Evolutionary conservation across 2,888 invertebrate species (phyloP), one percentile per base, ranked within the genome.

Genomic region (Caenorhabditis doughertyi): DNA sequence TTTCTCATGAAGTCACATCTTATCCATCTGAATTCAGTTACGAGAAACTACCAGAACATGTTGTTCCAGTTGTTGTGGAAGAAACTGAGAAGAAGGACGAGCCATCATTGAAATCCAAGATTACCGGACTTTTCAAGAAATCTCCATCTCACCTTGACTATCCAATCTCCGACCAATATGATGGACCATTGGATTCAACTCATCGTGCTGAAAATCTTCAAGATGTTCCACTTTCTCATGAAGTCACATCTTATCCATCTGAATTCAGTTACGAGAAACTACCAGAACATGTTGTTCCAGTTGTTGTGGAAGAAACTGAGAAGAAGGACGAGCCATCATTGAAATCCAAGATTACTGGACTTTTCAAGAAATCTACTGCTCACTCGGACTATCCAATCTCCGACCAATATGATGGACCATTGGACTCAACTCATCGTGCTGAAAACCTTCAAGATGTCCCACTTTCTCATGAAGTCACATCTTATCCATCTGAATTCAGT

Each of bases 361-460:
- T 85, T 32, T 85, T 85, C 79, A 85, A 85, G 70, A 81, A 72
- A 39, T 60, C 84, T 11, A 51, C 80, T 11, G 53, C 84, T 44
- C 85, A 84, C 47, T 56, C 42, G n/a, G 85, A 85, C 67, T 85
- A 85, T 70, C 85, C 85, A 29, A 65, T 56, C 42, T 70, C 68
- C 47, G 86, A 84, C n/a, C 11, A 21, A 49, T 86, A 79, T 60
- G 82, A 81, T 16, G 86, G 86, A 55, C 86, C 86, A 29, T 23
- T 85, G 49, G 83, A 80, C 18, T 32, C 56, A 32, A 80, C 79
- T 51, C 67, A 44, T 16, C 49, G 71, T 55, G 32, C 55, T 13
- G 9, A 23, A 11, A 85, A 87, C 16, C 39, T 87, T 16, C 83
- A 84, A 7, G 83, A 64, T 23, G 16, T 60, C 7, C 81, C 83